Evolutionary conservation across 2,113 vertebrate genomes (phyloP), one percentile per base, ranked within the genome.

Genomic region (Suncus etruscus): DNA sequence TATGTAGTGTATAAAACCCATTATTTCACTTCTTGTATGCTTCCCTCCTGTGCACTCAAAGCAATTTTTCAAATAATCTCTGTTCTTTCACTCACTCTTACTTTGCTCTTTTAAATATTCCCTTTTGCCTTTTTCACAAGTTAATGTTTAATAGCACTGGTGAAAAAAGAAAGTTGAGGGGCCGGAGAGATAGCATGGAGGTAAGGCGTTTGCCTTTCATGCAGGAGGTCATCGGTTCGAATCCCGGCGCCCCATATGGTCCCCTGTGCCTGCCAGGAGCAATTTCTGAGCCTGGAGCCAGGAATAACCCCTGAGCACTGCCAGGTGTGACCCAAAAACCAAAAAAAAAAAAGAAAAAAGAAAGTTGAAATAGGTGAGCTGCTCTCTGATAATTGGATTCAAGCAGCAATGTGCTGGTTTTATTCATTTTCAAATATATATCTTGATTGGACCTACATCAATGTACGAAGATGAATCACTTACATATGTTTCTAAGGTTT

Each of bases 1-100:
- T 77, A 70, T 39, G 68, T 29, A n/a, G 24, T 73, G 7, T 54
- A 76, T 58, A 77, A 83, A 82, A 39, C 5, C 12, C 88, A 86
- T 88, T 77, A 51, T 90, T 92, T 83, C 70, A 65, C 72, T 83
- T 79, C 84, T 80, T 79, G 45, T 61, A 31, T 11, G 61, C 31
- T n/a, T 93, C 75, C 83, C 86, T 94, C 91, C 86, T 80, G 29
- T 4, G 0, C 86, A 94, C 72, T 73, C 88, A 80, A 50, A 86
- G 70, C 72, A 72, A 65, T 90, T 81, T 90, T 83, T 80, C 76
- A 47, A 85, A 50, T 45, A 77, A 69, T 9, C 81, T 86, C 63
- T 70, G 22, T 69, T 74, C 65, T 92, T 65, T 63, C 87, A 20
- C 6, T 32, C 31, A 20, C 8, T 2, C 24, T 68, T 65, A 45